Conservation (phyloP, 2,797 vertebrate species). For the Hydrophis major region DNA sequence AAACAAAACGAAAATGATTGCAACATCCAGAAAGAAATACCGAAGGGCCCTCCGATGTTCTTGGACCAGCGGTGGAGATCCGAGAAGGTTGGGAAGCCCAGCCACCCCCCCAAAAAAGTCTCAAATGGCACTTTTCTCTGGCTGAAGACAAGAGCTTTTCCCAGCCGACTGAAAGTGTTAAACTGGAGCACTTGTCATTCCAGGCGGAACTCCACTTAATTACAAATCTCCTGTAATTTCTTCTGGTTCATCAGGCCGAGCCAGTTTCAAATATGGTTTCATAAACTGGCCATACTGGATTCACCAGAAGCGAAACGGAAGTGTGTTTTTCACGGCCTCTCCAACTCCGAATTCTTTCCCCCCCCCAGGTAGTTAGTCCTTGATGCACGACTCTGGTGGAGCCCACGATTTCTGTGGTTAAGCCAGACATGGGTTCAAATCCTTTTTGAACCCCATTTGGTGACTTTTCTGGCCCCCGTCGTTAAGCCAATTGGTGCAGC, state of each 20-base stretch:
- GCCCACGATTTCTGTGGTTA: background rate
- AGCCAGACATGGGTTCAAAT: background rate
- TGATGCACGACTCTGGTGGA: fast-evolving
- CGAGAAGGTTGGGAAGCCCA: background rate
- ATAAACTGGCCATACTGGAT: background rate
- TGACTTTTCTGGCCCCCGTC: too few relatives aligned
- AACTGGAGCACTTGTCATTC: background rate
- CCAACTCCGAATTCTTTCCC: background rate
- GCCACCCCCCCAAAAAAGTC: background rate
- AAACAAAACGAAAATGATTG: background rate
- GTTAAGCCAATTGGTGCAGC: fast-evolving
- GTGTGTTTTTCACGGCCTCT: background rate
- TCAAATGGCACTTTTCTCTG: background rate
- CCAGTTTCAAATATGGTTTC: background rate
- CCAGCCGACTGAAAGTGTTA: background rate
- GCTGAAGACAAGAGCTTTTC: background rate
- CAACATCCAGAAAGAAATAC: background rate
- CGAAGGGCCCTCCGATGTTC: too few relatives aligned
- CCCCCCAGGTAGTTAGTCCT: background rate
- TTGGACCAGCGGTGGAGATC: background rate
- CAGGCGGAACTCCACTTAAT: background rate
- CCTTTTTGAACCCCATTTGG: background rate
- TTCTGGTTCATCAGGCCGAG: background rate
- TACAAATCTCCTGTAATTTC: background rate
- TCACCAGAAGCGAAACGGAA: background rate